Evolutionary conservation across 2,113 vertebrate species (phyloP).

Genomic region (Azemiops feae): DNA sequence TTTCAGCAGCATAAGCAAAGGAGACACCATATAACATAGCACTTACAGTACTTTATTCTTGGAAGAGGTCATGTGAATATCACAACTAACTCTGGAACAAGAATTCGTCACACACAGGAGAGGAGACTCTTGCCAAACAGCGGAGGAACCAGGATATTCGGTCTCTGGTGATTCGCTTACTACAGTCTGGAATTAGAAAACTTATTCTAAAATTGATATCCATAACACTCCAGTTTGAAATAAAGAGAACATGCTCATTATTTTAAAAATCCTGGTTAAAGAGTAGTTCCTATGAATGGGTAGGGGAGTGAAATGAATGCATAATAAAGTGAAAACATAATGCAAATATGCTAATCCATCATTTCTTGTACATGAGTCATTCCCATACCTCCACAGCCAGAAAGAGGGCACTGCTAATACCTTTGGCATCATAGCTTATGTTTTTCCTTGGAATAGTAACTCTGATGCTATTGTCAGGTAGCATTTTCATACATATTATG

Average conservation of each 20-base stretch:
- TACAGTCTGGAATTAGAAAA: not conserved
- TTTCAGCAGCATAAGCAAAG: not conserved
- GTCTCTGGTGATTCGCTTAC: not conserved
- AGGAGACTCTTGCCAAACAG: not conserved
- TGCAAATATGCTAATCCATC: not conserved
- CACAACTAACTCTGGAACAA: not conserved
- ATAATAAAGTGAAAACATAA: not conserved
- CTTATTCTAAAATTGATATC: not conserved
- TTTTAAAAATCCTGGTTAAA: not conserved
- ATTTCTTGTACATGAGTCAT: not conserved
- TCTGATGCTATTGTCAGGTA: not conserved
- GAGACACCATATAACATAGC: not conserved
- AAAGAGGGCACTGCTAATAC: not conserved
- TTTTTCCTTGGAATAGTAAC: not conserved
- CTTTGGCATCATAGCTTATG: not conserved
- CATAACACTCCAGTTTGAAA: not conserved
- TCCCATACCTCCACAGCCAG: not conserved
- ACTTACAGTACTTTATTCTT: not conserved
- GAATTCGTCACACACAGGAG: too few species aligned
- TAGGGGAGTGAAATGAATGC: too few species aligned
- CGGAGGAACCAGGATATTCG: not conserved
- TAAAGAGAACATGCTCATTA: not conserved
- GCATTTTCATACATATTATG: not conserved
- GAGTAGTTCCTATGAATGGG: not conserved
- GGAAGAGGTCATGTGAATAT: not conserved